phyloP scores from a whole-genome alignment of 2,888 invertebrate genomes.

The Trisateles emortualis region DNA sequence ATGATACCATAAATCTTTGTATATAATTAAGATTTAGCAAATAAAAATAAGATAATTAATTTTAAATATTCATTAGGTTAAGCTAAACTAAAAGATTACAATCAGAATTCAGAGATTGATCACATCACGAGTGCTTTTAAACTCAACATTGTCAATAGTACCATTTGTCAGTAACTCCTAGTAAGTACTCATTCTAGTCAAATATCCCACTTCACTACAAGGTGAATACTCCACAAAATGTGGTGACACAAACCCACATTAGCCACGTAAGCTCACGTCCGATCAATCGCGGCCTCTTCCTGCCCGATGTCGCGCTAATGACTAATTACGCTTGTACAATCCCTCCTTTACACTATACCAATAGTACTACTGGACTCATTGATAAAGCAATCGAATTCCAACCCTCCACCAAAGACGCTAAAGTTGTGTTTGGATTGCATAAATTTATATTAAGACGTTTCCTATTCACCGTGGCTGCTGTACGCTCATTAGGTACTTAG shows the following conservation, averaged over 20 bases:
- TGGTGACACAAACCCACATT: conserved; percentile 26
- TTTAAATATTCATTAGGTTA: no score
- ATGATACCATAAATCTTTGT: no score
- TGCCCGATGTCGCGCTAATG: conserved; percentile 79
- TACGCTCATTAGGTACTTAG: conserved; percentile 81
- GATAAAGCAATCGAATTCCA: conserved; percentile 43
- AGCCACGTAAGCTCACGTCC: conserved; percentile 59
- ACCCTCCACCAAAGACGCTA: conserved; percentile 47
- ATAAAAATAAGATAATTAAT: no score
- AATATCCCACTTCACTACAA: neutral
- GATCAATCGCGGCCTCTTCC: conserved; percentile 78
- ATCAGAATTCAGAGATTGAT: no score
- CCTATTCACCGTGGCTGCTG: conserved; percentile 56
- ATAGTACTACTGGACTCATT: conserved; percentile 52
- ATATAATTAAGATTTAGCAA: no score
- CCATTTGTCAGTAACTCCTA: no score
- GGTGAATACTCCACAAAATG: conserved; percentile 5
- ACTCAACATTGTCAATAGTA: no score
- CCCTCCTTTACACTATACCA: conserved; percentile 67
- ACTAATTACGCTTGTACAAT: conserved; percentile 83
- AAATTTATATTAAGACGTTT: conserved; percentile 63
- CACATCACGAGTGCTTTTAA: no score
- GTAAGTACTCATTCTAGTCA: neutral
- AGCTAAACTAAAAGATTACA: no score
- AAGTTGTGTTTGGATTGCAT: conserved; percentile 34